Evolutionary conservation across 2,797 vertebrate species (phyloP).

Genomic region (Gorsachius magnificus): DNA sequence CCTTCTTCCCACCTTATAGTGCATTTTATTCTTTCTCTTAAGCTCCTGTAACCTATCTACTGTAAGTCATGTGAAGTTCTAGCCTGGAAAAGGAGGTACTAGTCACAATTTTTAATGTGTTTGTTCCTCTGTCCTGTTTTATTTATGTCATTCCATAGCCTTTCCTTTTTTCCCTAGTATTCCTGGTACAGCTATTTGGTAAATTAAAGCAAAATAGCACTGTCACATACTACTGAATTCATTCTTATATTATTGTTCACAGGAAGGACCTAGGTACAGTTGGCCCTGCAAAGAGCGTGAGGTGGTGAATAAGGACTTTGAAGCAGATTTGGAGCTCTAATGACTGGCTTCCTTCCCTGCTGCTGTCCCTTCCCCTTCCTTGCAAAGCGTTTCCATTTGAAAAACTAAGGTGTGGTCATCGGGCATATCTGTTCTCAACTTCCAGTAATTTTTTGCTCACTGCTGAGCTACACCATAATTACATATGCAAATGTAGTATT

Average conservation of each 20-base stretch:
- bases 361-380: constrained; percentile 67
- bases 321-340: constrained; percentile 34
- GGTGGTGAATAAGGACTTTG: constrained; percentile 29
- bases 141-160: neutral
- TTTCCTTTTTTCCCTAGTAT: neutral
- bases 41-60: neutral
- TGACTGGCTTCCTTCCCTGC: constrained; percentile 61
- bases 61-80: neutral
- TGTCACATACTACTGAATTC: neutral
- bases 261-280: constrained; percentile 37
- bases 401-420: constrained; percentile 60
- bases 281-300: neutral
- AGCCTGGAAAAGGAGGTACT: neutral
- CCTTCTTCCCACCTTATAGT: neutral
- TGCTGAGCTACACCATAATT: constrained; percentile 31
- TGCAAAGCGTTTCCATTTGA: constrained; percentile 46
- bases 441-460: constrained; percentile 67
- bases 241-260: neutral
- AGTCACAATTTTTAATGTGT: neutral
- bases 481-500: constrained; percentile 49
- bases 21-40: neutral
- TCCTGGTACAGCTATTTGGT: neutral
- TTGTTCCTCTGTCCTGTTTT: neutral
- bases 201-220: neutral
- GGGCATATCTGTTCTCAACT: constrained; percentile 59